Evolutionary conservation across 2,113 vertebrate species (phyloP).

Genomic region (Caracal caracal): DNA sequence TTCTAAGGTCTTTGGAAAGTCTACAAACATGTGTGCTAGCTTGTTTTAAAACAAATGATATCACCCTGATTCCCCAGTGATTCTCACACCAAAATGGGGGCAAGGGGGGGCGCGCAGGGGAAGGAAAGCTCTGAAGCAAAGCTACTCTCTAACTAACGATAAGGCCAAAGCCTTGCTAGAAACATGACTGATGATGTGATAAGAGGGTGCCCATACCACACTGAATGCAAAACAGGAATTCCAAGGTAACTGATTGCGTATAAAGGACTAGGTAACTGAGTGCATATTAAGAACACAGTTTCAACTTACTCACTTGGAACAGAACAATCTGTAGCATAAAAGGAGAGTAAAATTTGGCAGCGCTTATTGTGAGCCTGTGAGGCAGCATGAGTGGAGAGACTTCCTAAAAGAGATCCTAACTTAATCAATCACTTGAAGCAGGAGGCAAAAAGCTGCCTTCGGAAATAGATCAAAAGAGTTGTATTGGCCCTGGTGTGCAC

Average conservation of each 20-base stretch:
- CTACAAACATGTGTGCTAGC: conserved; percentile 34
- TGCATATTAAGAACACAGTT: conserved; percentile 67
- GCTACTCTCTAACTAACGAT: conserved; percentile 53
- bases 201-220: conserved; percentile 30
- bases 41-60: conserved; percentile 70
- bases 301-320: conserved; percentile 59
- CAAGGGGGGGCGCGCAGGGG: too few relatives aligned
- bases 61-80: conserved; percentile 46
- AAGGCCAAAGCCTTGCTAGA: conserved; percentile 54
- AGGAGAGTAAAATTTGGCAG: conserved; percentile 58
- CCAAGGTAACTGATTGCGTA: conserved; percentile 54
- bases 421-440: conserved; percentile 70
- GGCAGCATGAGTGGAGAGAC: conserved; percentile 55
- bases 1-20: conserved; percentile 45
- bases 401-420: conserved; percentile 68
- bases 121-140: conserved; percentile 61
- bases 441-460: conserved; percentile 44
- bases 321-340: conserved; percentile 61
- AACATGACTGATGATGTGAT: conserved; percentile 70
- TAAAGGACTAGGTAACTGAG: conserved; percentile 56
- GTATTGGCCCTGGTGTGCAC: conserved; percentile 35
- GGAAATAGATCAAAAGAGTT: conserved; percentile 74
- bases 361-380: background rate
- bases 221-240: conserved; percentile 70
- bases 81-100: conserved; percentile 32